phyloP scores from a whole-genome alignment of 2,888 invertebrate species.

The Leptinotarsa rubiginosa region DNA sequence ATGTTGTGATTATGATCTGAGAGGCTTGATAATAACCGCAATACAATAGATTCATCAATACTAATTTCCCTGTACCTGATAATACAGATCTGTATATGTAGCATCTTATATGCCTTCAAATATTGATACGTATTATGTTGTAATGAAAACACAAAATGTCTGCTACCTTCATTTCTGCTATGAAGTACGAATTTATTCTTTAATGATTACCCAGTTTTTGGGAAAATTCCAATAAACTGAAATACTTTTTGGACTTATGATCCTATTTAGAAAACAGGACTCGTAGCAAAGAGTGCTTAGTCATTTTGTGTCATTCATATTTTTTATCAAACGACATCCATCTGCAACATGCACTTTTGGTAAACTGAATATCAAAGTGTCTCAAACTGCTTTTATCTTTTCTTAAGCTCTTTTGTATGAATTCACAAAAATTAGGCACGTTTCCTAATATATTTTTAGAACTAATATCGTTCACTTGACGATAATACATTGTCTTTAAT shows the following conservation, averaged over 20 bases:
- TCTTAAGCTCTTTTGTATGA: no score
- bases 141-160: constrained; percentile 16
- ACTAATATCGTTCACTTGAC: background rate
- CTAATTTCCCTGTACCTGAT: constrained; percentile 18
- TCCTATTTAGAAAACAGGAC: no score
- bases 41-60: background rate
- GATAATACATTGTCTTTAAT: constrained; percentile 1
- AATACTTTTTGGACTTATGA: no score
- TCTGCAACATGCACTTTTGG: no score
- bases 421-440: background rate
- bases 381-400: background rate
- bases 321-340: no score
- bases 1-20: background rate
- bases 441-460: background rate
- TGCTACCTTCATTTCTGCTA: background rate
- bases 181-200: background rate
- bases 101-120: constrained; percentile 27
- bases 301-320: no score
- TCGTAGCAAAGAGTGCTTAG: no score
- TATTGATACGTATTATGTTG: background rate
- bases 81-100: constrained; percentile 27
- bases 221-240: no score
- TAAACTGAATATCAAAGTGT: background rate
- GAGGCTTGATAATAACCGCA: constrained; percentile 3
- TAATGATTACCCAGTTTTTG: background rate